Base-by-base conservation (phyloP, 2,888 invertebrate genomes). In the Drosophila diplacantha region DNA sequence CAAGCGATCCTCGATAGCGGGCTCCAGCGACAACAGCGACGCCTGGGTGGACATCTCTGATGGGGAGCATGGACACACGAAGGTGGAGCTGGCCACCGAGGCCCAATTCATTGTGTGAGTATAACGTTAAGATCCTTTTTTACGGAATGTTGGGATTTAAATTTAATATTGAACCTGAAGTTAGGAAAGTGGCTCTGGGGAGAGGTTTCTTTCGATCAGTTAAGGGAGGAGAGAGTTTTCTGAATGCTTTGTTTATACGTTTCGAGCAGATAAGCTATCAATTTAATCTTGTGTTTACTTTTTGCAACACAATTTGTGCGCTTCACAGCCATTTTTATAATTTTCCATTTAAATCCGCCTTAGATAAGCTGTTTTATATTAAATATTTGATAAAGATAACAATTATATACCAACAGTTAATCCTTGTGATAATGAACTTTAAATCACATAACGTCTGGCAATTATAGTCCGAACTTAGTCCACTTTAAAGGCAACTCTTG, bases 11-110 rank as follows among this genome's bases (percentile, higher is more conserved):
- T 83, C 86, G 5, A 83, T 81, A 14, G 76, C 80, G 7, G 76
- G 84, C 1, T 84, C 85, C 16, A 85, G 85, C 49, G 88, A 87
- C 53, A 86, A 87, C 68, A 88, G 88, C 78, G 88, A 88, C 56
- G 88, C 87, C 50, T 88, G 88, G 88, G 84, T 87, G 55, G 88
- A 88, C 69, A 85, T 88, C 37, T 87, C 88, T 12, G 88, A 88
- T 24, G 75, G 58, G 1, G 83, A 76, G 24, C 35, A 56, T 1
- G 31, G 44, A 0, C 58, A 37, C 3, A 24, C 57, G n/a, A 12
- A 24, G 5, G n/a, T 34, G 38, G 44, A 60, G 34, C 43, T 24
- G 31, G n/a, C 62, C 82, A 81, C 31, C 24, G 77, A 79, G 47
- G 39, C 81, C 35, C 86, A 87, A 59, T 88, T 88, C 59, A 85